Evolutionary conservation across 2,113 vertebrate species (phyloP), one percentile per base, ranked within the genome.

Genomic region (Austrofundulus limnaeus): DNA sequence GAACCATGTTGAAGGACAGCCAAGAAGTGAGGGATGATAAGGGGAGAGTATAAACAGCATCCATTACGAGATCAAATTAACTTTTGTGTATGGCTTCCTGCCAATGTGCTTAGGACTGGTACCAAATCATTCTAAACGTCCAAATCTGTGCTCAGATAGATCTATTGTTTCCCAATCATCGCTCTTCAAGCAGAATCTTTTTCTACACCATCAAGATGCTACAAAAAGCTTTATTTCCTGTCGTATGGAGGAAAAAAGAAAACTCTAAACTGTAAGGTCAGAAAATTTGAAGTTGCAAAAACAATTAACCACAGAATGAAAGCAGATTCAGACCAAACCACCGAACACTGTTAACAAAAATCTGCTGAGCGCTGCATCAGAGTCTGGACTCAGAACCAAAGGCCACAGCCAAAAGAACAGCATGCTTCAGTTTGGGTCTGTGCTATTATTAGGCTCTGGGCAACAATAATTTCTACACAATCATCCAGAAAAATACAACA

Each of bases 11-110:
- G 56, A 73, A 70, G 70, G 57, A 66, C 61, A 31, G 66, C 51
- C 70, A 70, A 59, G 57, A 62, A 52, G 16, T 61, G 54, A 52
- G 20, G 12, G n/a, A 47, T 48, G 52, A 72, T n/a, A 66, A 66
- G 46, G 34, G 52, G 37, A 65, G 21, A 45, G 66, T 24, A 45
- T 61, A 67, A 75, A 76, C 53, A 61, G 54, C 53, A 51, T 45
- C 34, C 21, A n/a, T 58, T 34, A 54, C 34, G 37, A 28, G 28
- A 60, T 72, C 45, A 50, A 19, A 78, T 68, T 64, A 37, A 51
- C 52, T 61, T 65, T 50, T 41, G 14, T 25, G 38, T 5, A 13
- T 52, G 58, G 49, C 49, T 55, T 42, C 24, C 0, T 63, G 70
- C 66, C 48, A n/a, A 62, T 46, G 23, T 41, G 20, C 4, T 64